Evolutionary conservation across 2,888 invertebrate species (phyloP), one percentile per base, ranked within the genome.

Genomic region (Ophonus ardosiacus): DNA sequence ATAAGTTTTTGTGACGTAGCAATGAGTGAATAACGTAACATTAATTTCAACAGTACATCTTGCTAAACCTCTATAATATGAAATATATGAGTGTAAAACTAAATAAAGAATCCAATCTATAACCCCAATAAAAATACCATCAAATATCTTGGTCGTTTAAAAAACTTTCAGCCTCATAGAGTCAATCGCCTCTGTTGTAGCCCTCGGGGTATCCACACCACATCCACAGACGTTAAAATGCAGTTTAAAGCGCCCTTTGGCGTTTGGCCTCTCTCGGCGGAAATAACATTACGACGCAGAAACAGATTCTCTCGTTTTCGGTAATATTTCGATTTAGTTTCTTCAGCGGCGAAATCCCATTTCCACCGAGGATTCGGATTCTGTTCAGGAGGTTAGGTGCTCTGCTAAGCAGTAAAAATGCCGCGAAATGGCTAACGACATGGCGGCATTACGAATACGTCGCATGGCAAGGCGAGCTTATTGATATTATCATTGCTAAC

Each of bases 301-400:
- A 81, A 81, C 81, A 81, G 81, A 81, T 81, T 81, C 65, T 61
- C 81, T 18, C 63, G 24, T 61, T 59, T 63, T 81, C 81, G 81
- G 78, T 81, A 65, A 81, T 43, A 81, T 63, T 65, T 81, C 81
- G 65, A 81, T 81, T 81, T 65, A 65, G 81, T 81, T 80, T 81
- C 43, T 80, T 31, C 43, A 80, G 38, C 59, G 59, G 61, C 79
- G 38, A 38, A 80, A 80, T 80, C 79, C 79, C 61, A 80, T 80
- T 80, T 80, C 13, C 59, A 59, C 61, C 17, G 6, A 43, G 51
- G 21, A 71, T 40, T 71, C 8, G 71, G 71, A 71, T 43, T 71
- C 38, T 31, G 31, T 31, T 31, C 31, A 31, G 10, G 43, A 51
- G 51, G 74, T 43, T 21, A 74, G 15, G 38, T 71, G 65, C 65